phyloP scores from a whole-genome alignment of 2,113 vertebrate genomes.

The Pangasianodon hypophthalmus region DNA sequence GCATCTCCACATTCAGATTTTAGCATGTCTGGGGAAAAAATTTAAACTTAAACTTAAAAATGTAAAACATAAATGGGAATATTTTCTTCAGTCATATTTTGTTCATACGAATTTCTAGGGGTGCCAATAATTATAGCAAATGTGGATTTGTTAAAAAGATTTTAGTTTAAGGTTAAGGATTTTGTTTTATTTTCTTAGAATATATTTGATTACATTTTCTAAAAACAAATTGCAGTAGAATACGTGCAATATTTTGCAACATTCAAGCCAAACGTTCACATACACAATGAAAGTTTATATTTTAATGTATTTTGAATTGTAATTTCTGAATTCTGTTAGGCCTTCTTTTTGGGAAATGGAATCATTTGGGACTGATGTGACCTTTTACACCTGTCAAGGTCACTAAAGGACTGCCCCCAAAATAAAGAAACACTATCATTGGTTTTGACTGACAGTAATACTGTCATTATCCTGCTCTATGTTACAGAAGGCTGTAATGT shows the following conservation, averaged over 20 bases:
- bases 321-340: not conserved
- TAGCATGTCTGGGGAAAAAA: not conserved
- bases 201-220: not conserved
- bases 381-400: slow-evolving; percentile 40
- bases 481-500: slow-evolving; percentile 42
- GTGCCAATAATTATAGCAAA: not conserved
- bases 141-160: not conserved
- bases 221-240: not conserved
- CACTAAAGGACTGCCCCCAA: slow-evolving; percentile 30
- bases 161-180: not conserved
- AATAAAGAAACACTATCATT: slow-evolving; percentile 9
- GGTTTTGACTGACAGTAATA: slow-evolving; percentile 54
- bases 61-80: not conserved
- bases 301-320: not conserved
- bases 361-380: slow-evolving; percentile 23
- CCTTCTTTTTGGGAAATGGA: not conserved
- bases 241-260: not conserved
- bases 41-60: too few species aligned
- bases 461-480: slow-evolving; percentile 53
- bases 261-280: not conserved
- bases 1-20: not conserved
- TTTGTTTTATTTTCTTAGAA: not conserved
- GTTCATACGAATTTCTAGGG: not conserved
- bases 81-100: not conserved
- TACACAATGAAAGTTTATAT: not conserved